Percentiles rank a stretch among this genome's conserved stretches.
Evolutionary conservation across 1,140 invertebrate species (phyloP).

Genomic region (Anthonomus grandis): DNA sequence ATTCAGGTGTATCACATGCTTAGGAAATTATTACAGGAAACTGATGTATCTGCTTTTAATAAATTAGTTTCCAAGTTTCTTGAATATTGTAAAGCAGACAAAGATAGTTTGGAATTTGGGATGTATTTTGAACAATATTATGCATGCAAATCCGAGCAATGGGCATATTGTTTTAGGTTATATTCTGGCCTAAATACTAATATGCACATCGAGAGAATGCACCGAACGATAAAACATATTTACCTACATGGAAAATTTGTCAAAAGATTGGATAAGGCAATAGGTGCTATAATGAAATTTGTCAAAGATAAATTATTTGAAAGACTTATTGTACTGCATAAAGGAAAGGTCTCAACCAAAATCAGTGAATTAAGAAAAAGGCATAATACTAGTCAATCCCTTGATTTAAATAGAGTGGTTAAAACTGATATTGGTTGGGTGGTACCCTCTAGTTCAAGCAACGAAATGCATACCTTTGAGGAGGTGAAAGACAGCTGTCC

Average conservation of each 20-base stretch:
- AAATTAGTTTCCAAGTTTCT: background rate
- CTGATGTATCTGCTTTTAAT: background rate
- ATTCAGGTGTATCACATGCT: slow-evolving; percentile 6
- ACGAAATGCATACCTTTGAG: slow-evolving; percentile 8
- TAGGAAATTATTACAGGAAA: slow-evolving; percentile 10
- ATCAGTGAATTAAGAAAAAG: slow-evolving; percentile 4
- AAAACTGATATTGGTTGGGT: background rate
- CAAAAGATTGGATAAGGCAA: slow-evolving; percentile 18
- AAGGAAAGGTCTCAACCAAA: slow-evolving; percentile 10
- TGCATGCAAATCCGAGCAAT: background rate
- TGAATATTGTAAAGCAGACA: slow-evolving; percentile 1
- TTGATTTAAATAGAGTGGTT: background rate
- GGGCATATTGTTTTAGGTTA: slow-evolving; percentile 18
- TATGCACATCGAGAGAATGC: slow-evolving; percentile 21
- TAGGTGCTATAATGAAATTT: slow-evolving; percentile 15
- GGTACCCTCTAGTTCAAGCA: background rate
- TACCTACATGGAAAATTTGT: slow-evolving; percentile 8
- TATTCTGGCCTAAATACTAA: slow-evolving; percentile 18
- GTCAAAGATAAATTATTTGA: slow-evolving; percentile 17
- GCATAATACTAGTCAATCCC: background rate
- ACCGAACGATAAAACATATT: slow-evolving; percentile 23
- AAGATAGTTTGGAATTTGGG: slow-evolving; percentile 12
- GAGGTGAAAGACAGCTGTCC: slow-evolving; percentile 11
- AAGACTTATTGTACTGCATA: background rate
- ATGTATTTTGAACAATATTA: slow-evolving; percentile 24